These are phyloP conservation scores for Pyxicephalus adspersus DNA, from an alignment of 2,113 vertebrate genomes.

Conservation along the genomic window DNA sequence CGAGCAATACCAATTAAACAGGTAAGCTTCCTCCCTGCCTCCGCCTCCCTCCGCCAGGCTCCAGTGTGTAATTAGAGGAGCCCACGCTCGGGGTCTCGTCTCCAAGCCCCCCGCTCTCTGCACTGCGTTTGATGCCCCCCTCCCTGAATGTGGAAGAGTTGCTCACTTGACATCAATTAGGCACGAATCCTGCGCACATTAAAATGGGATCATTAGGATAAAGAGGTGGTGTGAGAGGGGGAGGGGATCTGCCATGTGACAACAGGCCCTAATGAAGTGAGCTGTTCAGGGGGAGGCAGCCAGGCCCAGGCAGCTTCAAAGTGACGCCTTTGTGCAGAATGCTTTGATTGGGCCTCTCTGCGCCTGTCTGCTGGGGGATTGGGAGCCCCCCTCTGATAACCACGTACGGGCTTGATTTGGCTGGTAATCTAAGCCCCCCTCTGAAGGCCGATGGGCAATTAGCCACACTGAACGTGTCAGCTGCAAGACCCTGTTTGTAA, in stretches of 20 bases:
- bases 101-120: constrained; percentile 43
- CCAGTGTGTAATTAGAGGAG: constrained; percentile 62
- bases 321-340: constrained; percentile 73
- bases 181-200: constrained; percentile 85
- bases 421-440: constrained; percentile 72
- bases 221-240: constrained; percentile 71
- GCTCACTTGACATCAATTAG: constrained; percentile 99
- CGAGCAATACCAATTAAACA: constrained; percentile 99
- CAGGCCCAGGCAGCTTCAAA: constrained; percentile 78
- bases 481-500: constrained; percentile 89
- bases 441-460: constrained; percentile 80
- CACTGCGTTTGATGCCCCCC: constrained; percentile 75
- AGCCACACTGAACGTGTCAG: constrained; percentile 86
- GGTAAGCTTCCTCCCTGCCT: constrained; percentile 71
- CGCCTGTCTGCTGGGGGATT: constrained; percentile 68
- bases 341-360: constrained; percentile 81
- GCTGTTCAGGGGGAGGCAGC: constrained; percentile 66
- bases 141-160: constrained; percentile 88
- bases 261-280: constrained; percentile 85
- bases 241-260: constrained; percentile 65
- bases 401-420: constrained; percentile 73
- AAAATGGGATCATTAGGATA: constrained; percentile 94
- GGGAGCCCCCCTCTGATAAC: constrained; percentile 80
- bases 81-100: constrained; percentile 64
- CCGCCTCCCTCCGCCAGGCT: constrained; percentile 49